Evolutionary conservation across 2,797 vertebrate species (phyloP), one percentile per base, ranked within the genome.

Genomic region (Amblyraja radiata): DNA sequence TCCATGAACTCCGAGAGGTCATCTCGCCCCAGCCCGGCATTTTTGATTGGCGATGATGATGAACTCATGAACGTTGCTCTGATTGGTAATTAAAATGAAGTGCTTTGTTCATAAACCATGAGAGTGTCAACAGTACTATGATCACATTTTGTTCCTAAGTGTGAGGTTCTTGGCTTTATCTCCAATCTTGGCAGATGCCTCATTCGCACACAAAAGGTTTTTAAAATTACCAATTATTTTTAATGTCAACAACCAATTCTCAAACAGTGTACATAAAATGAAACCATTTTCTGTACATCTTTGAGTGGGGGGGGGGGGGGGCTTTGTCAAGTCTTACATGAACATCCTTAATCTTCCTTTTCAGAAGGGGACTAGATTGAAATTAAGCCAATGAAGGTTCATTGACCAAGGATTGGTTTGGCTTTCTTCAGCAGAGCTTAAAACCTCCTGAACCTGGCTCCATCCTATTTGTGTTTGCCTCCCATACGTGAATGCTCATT

Each of bases 61-160:
- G 99, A 99, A 6, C 98, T 99, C 93, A 99, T 99, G 98, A 98
- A 99, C 95, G 98, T 98, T 11, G 99, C 98, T 93, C 96, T 99
- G 0, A 99, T 98, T 93, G 98, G 98, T 93, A 98, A 99, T 96
- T 93, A 28, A 76, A 54, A 58, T 76, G 39, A 74, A 92, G 39
- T 46, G 10, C 90, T 54, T 76, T 73, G 90, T 76, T 92, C 7
- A 74, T 74, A 92, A 92, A 92, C 68, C 39, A 74, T 16, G 25
- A 58, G 36, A 58, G 39, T 16, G 58, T 28, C 16, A 46, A 32
- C 36, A 73, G 23, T 46, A 54, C 5, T 5, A n/a, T 13, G 13
- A 76, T 92, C 46, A 25, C 58, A 54, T 92, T 76, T 54, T 92
- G 46, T 46, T 54, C 16, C 90, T 10, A 73, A 88, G 32, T 74